A percentile compares a stretch with the other conserved stretches of the same genome.
These are phyloP conservation scores for Lasiurus borealis DNA, from an alignment of 2,113 vertebrate genomes.

Conservation along the genomic window DNA sequence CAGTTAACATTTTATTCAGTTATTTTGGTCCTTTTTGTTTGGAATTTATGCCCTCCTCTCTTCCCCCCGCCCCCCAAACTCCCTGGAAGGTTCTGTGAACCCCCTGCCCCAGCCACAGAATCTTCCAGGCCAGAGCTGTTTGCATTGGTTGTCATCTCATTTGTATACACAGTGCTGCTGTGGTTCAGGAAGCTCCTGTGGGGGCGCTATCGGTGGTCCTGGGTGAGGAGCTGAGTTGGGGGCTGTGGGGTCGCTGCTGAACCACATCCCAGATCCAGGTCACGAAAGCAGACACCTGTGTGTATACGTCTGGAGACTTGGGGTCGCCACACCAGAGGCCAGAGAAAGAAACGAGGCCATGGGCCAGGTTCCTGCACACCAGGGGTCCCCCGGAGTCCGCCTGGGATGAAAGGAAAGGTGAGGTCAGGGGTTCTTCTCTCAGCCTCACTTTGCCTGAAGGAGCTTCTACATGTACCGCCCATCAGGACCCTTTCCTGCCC, in stretches of 20 bases:
- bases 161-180: neutral
- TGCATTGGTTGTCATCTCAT: neutral
- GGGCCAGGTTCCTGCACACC: constrained; percentile 80
- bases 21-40: neutral
- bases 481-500: neutral
- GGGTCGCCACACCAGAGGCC: constrained; percentile 85
- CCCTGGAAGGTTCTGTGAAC: fast-evolving
- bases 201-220: neutral
- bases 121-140: fast-evolving
- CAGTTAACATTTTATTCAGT: neutral
- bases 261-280: constrained; percentile 80
- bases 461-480: neutral
- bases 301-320: constrained; percentile 84
- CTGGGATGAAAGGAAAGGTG: constrained; percentile 64
- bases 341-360: constrained; percentile 85
- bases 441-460: neutral
- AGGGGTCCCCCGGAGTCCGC: constrained; percentile 87
- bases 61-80: fast-evolving
- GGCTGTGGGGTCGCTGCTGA: fast-evolving
- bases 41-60: neutral
- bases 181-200: neutral
- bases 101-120: neutral
- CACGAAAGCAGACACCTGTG: constrained; percentile 85
- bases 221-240: neutral
- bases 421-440: neutral